Evolutionary conservation across 2,888 invertebrate genomes (phyloP).

Genomic region (Chymomyza procnemis): DNA sequence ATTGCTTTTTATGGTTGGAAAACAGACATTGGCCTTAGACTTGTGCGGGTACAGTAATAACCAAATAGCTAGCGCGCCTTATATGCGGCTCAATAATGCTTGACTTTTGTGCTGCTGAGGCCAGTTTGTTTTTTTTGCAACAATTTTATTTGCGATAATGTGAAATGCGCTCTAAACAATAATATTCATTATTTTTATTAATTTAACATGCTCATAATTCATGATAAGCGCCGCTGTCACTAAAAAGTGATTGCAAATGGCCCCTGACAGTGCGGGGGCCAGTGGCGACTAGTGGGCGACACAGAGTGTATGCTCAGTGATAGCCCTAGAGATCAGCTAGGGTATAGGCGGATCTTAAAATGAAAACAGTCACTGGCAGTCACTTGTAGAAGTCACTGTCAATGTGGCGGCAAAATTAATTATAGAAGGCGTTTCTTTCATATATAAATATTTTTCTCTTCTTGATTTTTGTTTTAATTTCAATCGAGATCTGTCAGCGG

Average conservation of each 20-base stretch:
- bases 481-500: slow-evolving; percentile 25
- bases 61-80: background rate
- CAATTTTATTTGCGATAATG: slow-evolving; percentile 34
- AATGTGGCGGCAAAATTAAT: slow-evolving; percentile 16
- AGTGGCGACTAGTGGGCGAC: background rate
- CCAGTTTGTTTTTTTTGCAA: slow-evolving; percentile 16
- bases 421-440: slow-evolving; percentile 32
- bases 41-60: background rate
- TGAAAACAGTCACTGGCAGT: slow-evolving; percentile 36
- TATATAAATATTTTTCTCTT: slow-evolving; percentile 23
- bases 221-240: slow-evolving; percentile 38
- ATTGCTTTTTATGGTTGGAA: background rate
- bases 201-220: slow-evolving; percentile 61
- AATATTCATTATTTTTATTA: slow-evolving; percentile 66
- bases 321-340: background rate
- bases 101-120: background rate
- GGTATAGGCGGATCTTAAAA: slow-evolving; percentile 28
- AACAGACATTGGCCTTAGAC: background rate
- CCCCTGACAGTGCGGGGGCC: background rate
- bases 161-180: slow-evolving; percentile 47
- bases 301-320: background rate
- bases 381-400: slow-evolving; percentile 7
- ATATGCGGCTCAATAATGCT: background rate
- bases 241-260: slow-evolving; percentile 6
- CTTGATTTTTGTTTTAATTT: slow-evolving; percentile 9